Base-by-base conservation (phyloP, 2,888 invertebrate species). In the Cataglyphis livida region DNA sequence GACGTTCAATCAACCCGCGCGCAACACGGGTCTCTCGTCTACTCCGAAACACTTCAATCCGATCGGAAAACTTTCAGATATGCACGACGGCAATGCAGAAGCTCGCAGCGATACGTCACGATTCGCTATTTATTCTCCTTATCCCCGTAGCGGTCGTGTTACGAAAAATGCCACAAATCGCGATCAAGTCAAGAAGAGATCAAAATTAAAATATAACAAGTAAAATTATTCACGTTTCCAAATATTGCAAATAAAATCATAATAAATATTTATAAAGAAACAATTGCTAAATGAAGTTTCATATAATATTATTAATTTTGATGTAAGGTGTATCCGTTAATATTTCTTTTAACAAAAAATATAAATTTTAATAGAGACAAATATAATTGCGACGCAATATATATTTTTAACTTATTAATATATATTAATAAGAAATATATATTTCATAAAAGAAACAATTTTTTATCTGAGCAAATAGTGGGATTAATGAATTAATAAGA, bases 31-130 rank as follows among this genome's bases (percentile, higher is more conserved):
- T 87, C 88, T 84, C 85, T 86, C 87, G 85, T 87, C 70, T 86
- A 83, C 83, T 59, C 32, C 85, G 81, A 92, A 90, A 90, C 90
- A 83, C 87, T 90, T 91, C 88, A 89, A 90, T 92, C 91, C 87
- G 91, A 88, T 88, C 87, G 73, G 71, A 59, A 82, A 90, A 88
- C 66, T 54, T 57, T 44, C 41, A 68, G 71, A 79, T 79, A 81
- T 74, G 73, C 71, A 71, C 38, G 51, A 78, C 79, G 62, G 79
- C 81, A 57, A 73, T 70, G 28, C 86, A 57, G 79, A 75, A 74
- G 76, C 83, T 64, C 62, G 62, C 51, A 44, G 82, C 71, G 32
- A 66, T 71, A 35, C 79, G 85, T 85, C 88, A 85, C 76, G 89
- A 76, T 81, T 82, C 76, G 62, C 48, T 83, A 74, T 83, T 70